These are phyloP conservation scores for Thereva unica DNA, from an alignment of 2,888 invertebrate species.

Conservation along the genomic window DNA sequence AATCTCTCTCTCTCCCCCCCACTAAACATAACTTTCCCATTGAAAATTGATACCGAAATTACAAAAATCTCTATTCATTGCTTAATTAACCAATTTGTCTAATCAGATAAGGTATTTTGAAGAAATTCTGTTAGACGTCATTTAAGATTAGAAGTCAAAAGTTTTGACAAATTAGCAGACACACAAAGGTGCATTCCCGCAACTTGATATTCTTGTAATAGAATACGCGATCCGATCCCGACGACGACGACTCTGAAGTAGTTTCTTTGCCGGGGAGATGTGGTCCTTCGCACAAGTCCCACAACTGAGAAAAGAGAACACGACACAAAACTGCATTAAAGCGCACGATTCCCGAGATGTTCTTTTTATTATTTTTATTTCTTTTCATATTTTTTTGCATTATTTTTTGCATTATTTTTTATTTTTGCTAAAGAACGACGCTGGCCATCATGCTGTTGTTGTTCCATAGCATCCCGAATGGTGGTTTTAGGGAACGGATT, in stretches of 20 bases:
- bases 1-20: too few species aligned
- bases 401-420: too few species aligned
- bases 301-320: constrained; percentile 23
- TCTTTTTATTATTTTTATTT: background rate
- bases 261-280: constrained; percentile 2
- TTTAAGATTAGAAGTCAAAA: constrained; percentile 33
- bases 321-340: constrained; percentile 29
- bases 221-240: constrained; percentile 32
- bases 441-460: too few species aligned
- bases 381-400: too few species aligned
- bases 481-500: constrained; percentile 17
- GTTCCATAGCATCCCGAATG: too few species aligned
- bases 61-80: too few species aligned
- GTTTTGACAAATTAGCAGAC: constrained; percentile 34
- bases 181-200: constrained; percentile 27
- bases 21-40: too few species aligned
- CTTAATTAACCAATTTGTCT: too few species aligned
- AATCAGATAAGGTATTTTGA: too few species aligned
- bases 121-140: constrained; percentile 28
- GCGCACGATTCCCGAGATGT: constrained; percentile 21
- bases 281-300: constrained; percentile 28
- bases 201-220: constrained; percentile 36
- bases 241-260: background rate
- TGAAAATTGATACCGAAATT: too few species aligned
- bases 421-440: too few species aligned